Evolutionary conservation across 2,113 vertebrate species (phyloP), one percentile per base, ranked within the genome.

Genomic region (Mixornis gularis): DNA sequence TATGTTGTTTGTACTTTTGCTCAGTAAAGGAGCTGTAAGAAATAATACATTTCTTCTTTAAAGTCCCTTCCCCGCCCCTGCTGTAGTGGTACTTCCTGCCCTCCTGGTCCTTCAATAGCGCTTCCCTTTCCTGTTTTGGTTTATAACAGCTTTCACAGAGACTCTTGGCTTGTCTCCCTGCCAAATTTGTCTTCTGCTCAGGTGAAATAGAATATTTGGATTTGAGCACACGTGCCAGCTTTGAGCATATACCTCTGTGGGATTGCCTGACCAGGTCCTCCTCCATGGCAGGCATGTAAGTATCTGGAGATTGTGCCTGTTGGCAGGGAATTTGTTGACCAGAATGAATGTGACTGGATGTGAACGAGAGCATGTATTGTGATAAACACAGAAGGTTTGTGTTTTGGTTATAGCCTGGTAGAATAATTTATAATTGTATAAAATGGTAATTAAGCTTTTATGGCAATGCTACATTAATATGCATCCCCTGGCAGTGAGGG

Each of bases 121-220:
- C 96, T 97, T 97, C 97, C 97, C 95, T 96, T 97, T 97, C 96
- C 97, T 97, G 97, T 96, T 97, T 96, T 95, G 77, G 36, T 93
- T 93, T 13, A 48, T 48, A 24, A 41, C 72, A 90, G 78, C 40
- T 73, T 93, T 84, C 85, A 38, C 22, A 71, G 70, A 72, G 59
- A 40, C 87, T 92, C 55, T 68, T 81, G 74, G 77, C 49, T 94
- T 93, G 73, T 92, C 56, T 86, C 38, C 25, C 72, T 93, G 85
- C 87, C 93, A 93, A 65, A 59, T 74, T 91, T 76, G 58, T 78
- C 82, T 86, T 95, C 87, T 87, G 51, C 77, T 84, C 85, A 87
- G 94, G 93, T 95, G 91, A 80, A 96, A 46, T 5, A 93, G 46
- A 12, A 36, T 87, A 0, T 89, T 72, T 90, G 87, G 72, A 58